These are phyloP conservation scores for Chelonus formosanus DNA, from an alignment of 2,888 invertebrate genomes.

Conservation along the genomic window DNA sequence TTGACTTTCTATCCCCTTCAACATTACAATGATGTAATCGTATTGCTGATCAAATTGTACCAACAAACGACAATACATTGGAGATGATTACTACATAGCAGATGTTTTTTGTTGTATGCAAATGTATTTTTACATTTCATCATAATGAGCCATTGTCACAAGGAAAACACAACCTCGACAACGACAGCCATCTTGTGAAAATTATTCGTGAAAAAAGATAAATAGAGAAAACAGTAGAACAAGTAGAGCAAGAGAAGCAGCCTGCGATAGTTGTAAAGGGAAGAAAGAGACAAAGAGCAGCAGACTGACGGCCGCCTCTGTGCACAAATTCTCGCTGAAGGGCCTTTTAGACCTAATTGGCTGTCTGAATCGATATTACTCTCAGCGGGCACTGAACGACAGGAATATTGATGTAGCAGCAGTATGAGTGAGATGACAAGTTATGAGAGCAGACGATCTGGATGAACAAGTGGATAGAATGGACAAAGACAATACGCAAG, in stretches of 20 bases:
- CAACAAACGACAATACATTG: not conserved
- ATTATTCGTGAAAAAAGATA: slow-evolving; percentile 35
- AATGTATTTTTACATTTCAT: slow-evolving; percentile 25
- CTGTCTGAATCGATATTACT: slow-evolving; percentile 61
- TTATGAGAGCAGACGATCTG: slow-evolving; percentile 14
- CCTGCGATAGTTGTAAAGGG: not conserved
- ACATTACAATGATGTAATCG: too few relatives aligned
- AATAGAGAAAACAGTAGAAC: slow-evolving; percentile 20
- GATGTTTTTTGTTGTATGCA: not conserved
- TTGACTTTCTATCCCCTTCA: too few relatives aligned
- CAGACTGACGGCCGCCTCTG: slow-evolving; percentile 32
- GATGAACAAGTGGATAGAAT: slow-evolving; percentile 2
- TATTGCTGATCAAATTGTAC: too few relatives aligned
- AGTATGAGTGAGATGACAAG: slow-evolving; percentile 19
- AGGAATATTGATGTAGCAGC: slow-evolving; percentile 42
- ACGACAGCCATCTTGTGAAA: slow-evolving; percentile 43
- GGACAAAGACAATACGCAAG: not conserved
- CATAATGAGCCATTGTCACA: slow-evolving; percentile 35
- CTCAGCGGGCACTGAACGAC: slow-evolving; percentile 44
- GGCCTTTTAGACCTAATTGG: slow-evolving; percentile 64
- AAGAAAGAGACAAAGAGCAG: slow-evolving; percentile 3
- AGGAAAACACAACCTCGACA: slow-evolving; percentile 16
- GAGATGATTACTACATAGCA: not conserved
- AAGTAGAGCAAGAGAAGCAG: slow-evolving; percentile 7
- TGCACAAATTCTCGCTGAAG: slow-evolving; percentile 56